A percentile compares a stretch with the other conserved stretches of the same genome.
phyloP scores from a whole-genome alignment of 2,888 invertebrate species.

The Elmis aenea region DNA sequence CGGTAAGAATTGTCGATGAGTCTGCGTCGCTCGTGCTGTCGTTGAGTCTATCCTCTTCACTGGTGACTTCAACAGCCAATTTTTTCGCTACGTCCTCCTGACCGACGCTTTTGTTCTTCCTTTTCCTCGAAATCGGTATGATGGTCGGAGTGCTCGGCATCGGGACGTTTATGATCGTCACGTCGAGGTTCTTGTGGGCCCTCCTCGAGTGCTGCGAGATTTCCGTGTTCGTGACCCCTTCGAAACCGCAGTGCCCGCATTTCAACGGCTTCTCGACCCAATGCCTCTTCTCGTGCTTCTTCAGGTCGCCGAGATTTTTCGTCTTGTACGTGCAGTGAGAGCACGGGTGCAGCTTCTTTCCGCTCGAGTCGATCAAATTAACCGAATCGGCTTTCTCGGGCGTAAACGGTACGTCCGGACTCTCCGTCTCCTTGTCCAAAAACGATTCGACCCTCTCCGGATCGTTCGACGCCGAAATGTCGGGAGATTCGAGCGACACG shows the following conservation, averaged over 20 bases:
- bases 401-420: neutral
- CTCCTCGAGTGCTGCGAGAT: conserved; percentile 10
- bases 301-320: conserved; percentile 31
- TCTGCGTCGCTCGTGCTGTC: neutral
- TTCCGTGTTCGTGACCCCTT: conserved; percentile 19
- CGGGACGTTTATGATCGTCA: conserved; percentile 5
- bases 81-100: conserved; percentile 3
- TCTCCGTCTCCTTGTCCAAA: neutral
- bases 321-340: conserved; percentile 21
- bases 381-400: neutral
- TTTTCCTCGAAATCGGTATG: conserved; percentile 9
- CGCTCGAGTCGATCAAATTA: neutral
- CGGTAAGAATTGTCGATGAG: too few relatives aligned
- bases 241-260: conserved; percentile 46
- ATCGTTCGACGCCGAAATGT: neutral
- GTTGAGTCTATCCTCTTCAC: conserved; percentile 3
- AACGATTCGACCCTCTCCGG: neutral
- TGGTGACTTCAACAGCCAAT: neutral
- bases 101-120: conserved; percentile 5
- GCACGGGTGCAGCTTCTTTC: conserved; percentile 7
- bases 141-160: conserved; percentile 9
- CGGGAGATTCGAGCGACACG: neutral
- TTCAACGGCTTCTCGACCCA: conserved; percentile 46
- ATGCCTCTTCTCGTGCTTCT: conserved; percentile 48
- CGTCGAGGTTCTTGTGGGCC: conserved; percentile 8